Evolutionary conservation across 2,113 vertebrate genomes (phyloP), one percentile per base, ranked within the genome.

Genomic region (Blennius ocellaris): DNA sequence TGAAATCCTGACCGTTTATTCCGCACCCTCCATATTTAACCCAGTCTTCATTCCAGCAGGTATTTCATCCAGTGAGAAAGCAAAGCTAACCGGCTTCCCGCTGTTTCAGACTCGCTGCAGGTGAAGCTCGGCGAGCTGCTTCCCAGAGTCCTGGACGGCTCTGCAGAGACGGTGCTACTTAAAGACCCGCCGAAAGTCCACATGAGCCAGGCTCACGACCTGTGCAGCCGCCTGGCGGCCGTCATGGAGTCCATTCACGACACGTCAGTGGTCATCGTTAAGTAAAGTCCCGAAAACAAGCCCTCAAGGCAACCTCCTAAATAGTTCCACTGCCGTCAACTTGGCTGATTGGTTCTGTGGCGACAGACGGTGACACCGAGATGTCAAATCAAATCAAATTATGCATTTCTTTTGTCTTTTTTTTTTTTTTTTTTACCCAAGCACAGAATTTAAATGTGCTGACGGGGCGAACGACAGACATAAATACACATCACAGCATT

Each of bases 121-220:
- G 71, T 94, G 84, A 97, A 96, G 89, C 91, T 99, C 63, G 93
- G 96, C 0, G 96, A 99, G 65, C 92, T 99, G 55, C 94, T 99
- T 8, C 97, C 98, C n/a, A 93, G 97, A 53, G 96, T 99, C 41
- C 92, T 99, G 1, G 96, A 99, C n/a, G 92, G 95, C 64, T 97
- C 97, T 0, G 73, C 93, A 0, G 97, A 96, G 67, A 91, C 93
- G 16, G 86, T 96, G 0, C 90, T 97, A 16, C 93, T 99, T 36
- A 97, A 98, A 53, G 97, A 99, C 80, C 97, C 97, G 0, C 97
- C 97, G 0, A 96, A 95, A 80, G 97, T 99, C 82, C 95, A 95
- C 0, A 93, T 96, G 67, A 96, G 93, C 81, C 96, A 95, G 7
- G 95, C 96, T 0, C 96, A 98, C 1, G 97, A 99, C 85, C 95